phyloP scores from a whole-genome alignment of 2,113 vertebrate genomes.

The Pyrgilauda ruficollis region DNA sequence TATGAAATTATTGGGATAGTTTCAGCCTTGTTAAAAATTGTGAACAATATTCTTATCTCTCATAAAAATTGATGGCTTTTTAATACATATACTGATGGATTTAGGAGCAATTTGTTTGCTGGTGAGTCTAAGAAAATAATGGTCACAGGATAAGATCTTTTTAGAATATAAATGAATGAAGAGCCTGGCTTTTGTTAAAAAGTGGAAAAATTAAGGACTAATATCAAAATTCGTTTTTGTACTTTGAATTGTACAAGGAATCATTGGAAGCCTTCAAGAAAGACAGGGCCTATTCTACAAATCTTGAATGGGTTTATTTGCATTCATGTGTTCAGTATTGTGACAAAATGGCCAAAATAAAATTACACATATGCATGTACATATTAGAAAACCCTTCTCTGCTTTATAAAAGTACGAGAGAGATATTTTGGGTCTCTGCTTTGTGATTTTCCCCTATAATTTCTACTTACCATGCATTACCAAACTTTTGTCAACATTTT shows the following conservation, averaged over 20 bases:
- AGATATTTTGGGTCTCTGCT: background rate
- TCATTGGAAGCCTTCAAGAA: background rate
- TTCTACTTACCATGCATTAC: background rate
- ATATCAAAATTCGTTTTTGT: background rate
- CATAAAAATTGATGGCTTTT: background rate
- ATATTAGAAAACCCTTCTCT: background rate
- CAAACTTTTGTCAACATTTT: background rate
- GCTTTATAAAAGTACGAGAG: background rate
- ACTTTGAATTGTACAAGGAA: background rate
- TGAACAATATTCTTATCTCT: background rate
- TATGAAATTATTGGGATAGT: background rate
- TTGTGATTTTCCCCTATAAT: background rate
- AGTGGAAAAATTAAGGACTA: background rate
- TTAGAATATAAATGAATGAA: background rate
- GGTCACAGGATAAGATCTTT: background rate
- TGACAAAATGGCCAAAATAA: background rate
- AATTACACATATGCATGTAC: background rate
- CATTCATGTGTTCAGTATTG: background rate
- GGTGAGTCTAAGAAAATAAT: background rate
- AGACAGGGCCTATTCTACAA: background rate
- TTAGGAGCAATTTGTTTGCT: background rate
- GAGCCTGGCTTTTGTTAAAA: background rate
- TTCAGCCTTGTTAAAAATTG: background rate
- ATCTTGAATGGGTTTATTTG: background rate
- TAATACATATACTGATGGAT: background rate